A percentile compares a stretch with the other conserved stretches of the same genome.
Evolutionary conservation across 2,797 vertebrate species (phyloP).

Genomic region (Onychomys torridus): DNA sequence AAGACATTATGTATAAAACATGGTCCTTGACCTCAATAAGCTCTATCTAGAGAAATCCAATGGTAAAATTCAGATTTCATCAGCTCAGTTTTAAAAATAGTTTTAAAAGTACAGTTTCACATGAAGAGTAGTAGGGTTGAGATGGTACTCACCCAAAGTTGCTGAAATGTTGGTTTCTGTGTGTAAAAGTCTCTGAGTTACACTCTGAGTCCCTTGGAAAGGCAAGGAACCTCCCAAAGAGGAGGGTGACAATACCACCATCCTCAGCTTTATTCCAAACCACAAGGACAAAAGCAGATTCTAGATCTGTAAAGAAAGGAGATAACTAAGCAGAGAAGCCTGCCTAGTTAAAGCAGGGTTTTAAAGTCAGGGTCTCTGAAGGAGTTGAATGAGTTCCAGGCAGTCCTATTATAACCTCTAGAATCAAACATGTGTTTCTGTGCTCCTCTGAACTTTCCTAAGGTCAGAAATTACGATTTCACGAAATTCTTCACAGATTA

Average conservation of each 20-base stretch:
- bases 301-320: conserved; percentile 13
- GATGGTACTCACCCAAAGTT: background rate
- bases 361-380: background rate
- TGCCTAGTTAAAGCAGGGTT: conserved; percentile 39
- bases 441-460: conserved; percentile 52
- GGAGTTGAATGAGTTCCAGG: background rate
- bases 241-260: background rate
- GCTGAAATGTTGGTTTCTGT: conserved; percentile 48
- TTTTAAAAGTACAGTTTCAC: background rate
- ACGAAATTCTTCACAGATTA: conserved; percentile 41
- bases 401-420: background rate
- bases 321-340: background rate
- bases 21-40: background rate
- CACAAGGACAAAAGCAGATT: conserved; percentile 46
- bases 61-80: conserved; percentile 26
- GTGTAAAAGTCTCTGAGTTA: background rate
- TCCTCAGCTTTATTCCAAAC: conserved; percentile 34
- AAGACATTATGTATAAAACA: background rate
- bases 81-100: conserved; percentile 30
- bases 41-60: conserved; percentile 50
- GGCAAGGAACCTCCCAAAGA: conserved; percentile 19
- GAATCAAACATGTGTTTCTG: background rate
- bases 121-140: background rate
- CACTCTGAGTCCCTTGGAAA: conserved; percentile 53
- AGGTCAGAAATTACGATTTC: conserved; percentile 36